Evolutionary conservation across 2,888 invertebrate species (phyloP), one percentile per base, ranked within the genome.

Genomic region (Phymatocera aterrima): DNA sequence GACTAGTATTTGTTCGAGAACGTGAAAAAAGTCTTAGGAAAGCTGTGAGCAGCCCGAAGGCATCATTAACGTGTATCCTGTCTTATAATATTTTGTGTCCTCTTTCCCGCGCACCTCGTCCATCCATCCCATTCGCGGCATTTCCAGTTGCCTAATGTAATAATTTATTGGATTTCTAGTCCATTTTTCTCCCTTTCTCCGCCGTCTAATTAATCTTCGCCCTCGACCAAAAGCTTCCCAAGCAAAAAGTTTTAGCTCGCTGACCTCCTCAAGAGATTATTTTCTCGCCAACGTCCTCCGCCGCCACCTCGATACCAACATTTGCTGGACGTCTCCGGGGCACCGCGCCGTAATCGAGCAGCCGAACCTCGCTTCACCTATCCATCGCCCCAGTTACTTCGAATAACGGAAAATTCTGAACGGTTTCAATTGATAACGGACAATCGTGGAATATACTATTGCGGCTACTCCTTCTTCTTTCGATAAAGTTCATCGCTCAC

Each of bases 31-130:
- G 15, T 51, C 24, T 72, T 43, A 51, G 72, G 34, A 72, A 43
- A n/a, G 34, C 68, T 43, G 46, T 43, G 34, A 83, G 80, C 75
- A 72, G 84, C 89, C 85, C 79, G 82, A 83, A 85, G 89, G 89
- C 89, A 87, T 89, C 88, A 88, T 89, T 89, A 89, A 87, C 85
- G 84, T 80, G 82, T 80, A 80, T 74, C 80, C 80, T 80, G 81
- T 65, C 80, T 79, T 81, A 84, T 81, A 82, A 80, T 82, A 81
- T 75, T 61, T 43, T 64, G 37, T 24, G 15, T 18, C 65, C 18
- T 21, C 64, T 54, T 28, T 34, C 34, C n/a, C 21, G n/a, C n/a
- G n/a, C n/a, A n/a, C n/a, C n/a, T n/a, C n/a, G n/a, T 37, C 40
- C 77, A 77, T 64, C 34, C 77, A 37, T 51, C 64, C 31, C 37